Conservation (phyloP, 2,797 vertebrate species). For the Neosilurus hyrtlii region DNA sequence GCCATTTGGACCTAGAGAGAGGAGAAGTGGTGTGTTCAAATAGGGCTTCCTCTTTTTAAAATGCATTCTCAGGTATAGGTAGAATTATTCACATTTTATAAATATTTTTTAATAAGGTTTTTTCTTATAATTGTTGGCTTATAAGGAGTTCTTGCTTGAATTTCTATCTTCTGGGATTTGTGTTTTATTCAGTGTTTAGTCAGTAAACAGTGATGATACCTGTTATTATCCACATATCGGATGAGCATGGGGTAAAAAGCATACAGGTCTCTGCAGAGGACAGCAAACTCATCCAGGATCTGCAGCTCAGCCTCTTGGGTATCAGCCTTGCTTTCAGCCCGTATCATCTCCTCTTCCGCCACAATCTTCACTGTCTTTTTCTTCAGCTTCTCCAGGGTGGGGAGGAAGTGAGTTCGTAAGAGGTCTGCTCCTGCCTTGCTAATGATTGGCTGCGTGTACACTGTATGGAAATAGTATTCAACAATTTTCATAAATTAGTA, state of each 20-base stretch:
- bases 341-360: conserved; percentile 90
- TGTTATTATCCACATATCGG: conserved; percentile 97
- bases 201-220: conserved; percentile 67
- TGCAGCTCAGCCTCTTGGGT: conserved; percentile 94
- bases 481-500: too few species aligned
- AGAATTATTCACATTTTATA: neutral
- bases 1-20: conserved; percentile 84
- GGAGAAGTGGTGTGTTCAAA: neutral
- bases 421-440: conserved; percentile 91
- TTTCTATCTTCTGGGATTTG: neutral
- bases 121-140: neutral
- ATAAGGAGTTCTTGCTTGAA: neutral
- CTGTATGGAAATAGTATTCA: conserved; percentile 63
- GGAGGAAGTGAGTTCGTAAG: conserved; percentile 89
- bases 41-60: neutral
- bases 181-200: neutral
- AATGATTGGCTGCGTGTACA: conserved; percentile 97
- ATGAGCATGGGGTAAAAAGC: conserved; percentile 98
- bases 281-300: conserved; percentile 93
- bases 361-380: conserved; percentile 95
- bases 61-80: neutral
- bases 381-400: conserved; percentile 92
- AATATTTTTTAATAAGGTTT: neutral
- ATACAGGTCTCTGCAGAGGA: conserved; percentile 95
- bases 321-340: conserved; percentile 85